These are phyloP conservation scores for Liasis olivaceus DNA, from an alignment of 2,797 vertebrate species.

Conservation along the genomic window DNA sequence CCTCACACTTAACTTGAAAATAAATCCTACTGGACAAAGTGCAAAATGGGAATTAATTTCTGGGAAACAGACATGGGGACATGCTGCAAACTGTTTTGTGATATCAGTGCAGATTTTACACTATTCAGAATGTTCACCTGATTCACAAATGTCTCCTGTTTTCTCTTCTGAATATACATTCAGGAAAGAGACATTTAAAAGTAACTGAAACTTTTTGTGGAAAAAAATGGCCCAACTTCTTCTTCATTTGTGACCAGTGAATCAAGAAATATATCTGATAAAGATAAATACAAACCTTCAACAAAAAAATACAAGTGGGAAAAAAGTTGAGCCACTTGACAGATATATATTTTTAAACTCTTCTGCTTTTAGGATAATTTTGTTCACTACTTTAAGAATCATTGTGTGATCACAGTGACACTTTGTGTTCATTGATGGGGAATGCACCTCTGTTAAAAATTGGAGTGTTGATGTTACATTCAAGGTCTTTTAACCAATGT, in stretches of 20 bases:
- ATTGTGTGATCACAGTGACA: slow-evolving; percentile 81
- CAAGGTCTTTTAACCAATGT: slow-evolving; percentile 43
- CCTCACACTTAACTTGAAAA: too few species aligned
- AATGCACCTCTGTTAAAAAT: slow-evolving; percentile 71
- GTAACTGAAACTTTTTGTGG: not conserved
- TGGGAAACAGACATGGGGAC: not conserved
- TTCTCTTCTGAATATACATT: not conserved
- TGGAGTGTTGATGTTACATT: slow-evolving; percentile 30
- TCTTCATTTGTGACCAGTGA: not conserved
- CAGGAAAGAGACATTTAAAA: not conserved
- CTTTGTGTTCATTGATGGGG: slow-evolving; percentile 80
- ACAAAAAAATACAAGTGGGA: slow-evolving; percentile 53
- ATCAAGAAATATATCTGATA: slow-evolving; percentile 25
- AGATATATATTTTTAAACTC: slow-evolving; percentile 40
- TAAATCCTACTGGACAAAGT: not conserved
- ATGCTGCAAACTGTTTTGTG: not conserved
- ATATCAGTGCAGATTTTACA: not conserved
- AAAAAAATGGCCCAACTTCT: not conserved
- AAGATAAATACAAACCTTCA: slow-evolving; percentile 51
- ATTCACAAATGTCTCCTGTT: not conserved
- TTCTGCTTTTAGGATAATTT: slow-evolving; percentile 66
- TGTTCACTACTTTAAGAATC: slow-evolving; percentile 60
- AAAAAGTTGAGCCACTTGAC: slow-evolving; percentile 39
- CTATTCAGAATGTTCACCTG: not conserved
- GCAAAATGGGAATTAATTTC: not conserved